These are phyloP conservation scores for Argyrosomus regius DNA, from an alignment of 2,797 vertebrate species.

Conservation along the genomic window DNA sequence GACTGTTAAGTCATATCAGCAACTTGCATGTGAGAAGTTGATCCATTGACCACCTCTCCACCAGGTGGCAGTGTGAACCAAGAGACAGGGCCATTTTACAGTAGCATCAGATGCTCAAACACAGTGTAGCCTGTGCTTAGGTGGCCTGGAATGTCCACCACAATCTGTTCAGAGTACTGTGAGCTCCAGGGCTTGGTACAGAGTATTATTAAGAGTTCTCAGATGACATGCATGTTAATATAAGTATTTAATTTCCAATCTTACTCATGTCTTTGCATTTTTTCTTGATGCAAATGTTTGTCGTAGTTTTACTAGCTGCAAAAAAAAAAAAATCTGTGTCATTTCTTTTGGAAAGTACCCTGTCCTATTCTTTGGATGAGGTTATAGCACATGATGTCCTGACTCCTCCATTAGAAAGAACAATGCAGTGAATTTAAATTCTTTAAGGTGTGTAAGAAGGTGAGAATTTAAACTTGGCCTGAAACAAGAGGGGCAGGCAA, in stretches of 20 bases:
- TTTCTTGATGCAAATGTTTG: slow-evolving; percentile 4
- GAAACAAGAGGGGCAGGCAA: slow-evolving; percentile 3
- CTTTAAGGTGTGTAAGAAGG: neutral
- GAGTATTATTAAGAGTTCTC: slow-evolving; percentile 22
- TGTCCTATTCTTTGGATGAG: slow-evolving; percentile 1
- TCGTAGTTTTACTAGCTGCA: neutral
- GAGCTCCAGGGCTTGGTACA: slow-evolving; percentile 5
- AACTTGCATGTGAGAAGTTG: neutral
- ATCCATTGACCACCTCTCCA: slow-evolving; percentile 33
- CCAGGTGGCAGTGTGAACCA: slow-evolving; percentile 66
- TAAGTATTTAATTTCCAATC: neutral
- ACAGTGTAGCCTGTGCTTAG: slow-evolving; percentile 38
- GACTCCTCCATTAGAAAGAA: neutral
- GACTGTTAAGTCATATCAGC: neutral
- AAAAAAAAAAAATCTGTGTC: neutral
- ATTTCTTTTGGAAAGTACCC: neutral
- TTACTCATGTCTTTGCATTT: slow-evolving; percentile 11
- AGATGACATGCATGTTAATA: slow-evolving; percentile 28
- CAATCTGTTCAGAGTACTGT: slow-evolving; percentile 45
- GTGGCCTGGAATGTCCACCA: slow-evolving; percentile 52
- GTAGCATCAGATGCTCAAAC: slow-evolving; percentile 41
- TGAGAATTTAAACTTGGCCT: slow-evolving; percentile 12
- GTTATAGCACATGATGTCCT: neutral
- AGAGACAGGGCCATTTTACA: slow-evolving; percentile 9
- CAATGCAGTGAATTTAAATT: neutral